phyloP scores from a whole-genome alignment of 2,888 invertebrate genomes.

The Calliopum simillimum region DNA sequence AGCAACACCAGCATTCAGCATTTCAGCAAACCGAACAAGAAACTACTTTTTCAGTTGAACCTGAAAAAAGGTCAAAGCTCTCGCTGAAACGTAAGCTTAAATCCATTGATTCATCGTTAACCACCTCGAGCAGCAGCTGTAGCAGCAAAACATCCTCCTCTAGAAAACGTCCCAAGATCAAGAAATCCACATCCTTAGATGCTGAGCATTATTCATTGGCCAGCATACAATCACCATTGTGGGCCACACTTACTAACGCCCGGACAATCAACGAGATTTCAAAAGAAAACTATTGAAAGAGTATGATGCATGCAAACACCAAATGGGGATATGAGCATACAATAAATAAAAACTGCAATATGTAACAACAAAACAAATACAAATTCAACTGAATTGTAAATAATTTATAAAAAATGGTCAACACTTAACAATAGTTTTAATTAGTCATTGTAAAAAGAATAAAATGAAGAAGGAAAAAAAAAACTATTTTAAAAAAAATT shows the following conservation, averaged over 20 bases:
- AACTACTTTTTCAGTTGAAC: too few species aligned
- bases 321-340: not conserved
- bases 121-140: slow-evolving; percentile 29
- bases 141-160: slow-evolving; percentile 9
- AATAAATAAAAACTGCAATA: not conserved
- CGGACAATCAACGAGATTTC: slow-evolving; percentile 70
- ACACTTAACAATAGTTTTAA: slow-evolving; percentile 5
- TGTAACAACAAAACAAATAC: not conserved
- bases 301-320: slow-evolving; percentile 8
- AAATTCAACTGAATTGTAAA: slow-evolving; percentile 3
- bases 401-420: slow-evolving; percentile 1
- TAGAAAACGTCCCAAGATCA: slow-evolving; percentile 43
- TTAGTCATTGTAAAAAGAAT: slow-evolving; percentile 1
- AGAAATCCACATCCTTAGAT: slow-evolving; percentile 59
- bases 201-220: slow-evolving; percentile 60
- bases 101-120: not conserved
- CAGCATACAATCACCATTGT: slow-evolving; percentile 80
- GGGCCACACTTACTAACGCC: slow-evolving; percentile 84
- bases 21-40: slow-evolving; percentile 20
- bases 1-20: slow-evolving; percentile 17
- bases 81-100: slow-evolving; percentile 4
- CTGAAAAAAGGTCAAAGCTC: slow-evolving; percentile 39
- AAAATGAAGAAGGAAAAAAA: not conserved
- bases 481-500: too few species aligned
- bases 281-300: slow-evolving; percentile 51